These are phyloP conservation scores for Corythornis cristatus DNA, from an alignment of 2,113 vertebrate species.

Conservation along the genomic window DNA sequence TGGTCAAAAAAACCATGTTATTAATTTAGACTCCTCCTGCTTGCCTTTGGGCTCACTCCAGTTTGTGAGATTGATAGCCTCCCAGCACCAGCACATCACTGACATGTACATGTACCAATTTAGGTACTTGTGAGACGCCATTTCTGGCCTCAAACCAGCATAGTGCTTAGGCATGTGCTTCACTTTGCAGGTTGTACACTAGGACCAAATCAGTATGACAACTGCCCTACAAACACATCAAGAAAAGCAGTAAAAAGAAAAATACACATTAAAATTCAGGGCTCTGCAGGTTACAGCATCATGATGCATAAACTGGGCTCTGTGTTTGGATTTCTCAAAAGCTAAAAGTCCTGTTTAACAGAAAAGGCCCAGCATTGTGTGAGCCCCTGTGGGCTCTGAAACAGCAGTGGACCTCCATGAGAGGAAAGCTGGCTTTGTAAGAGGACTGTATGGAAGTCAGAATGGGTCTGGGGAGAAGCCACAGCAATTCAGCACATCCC, in stretches of 20 bases:
- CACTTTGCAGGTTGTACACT: neutral
- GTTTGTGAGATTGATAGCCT: neutral
- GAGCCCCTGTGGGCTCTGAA: neutral
- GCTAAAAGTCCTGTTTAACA: neutral
- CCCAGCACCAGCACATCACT: neutral
- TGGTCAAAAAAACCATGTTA: neutral
- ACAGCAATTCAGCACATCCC: neutral
- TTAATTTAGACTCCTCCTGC: neutral
- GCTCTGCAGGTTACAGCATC: neutral
- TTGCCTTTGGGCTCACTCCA: neutral
- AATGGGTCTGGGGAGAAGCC: neutral
- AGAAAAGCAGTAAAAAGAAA: neutral
- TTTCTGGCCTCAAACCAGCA: neutral
- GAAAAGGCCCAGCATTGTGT: neutral
- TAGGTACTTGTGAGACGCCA: neutral
- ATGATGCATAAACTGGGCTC: neutral
- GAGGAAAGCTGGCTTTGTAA: neutral
- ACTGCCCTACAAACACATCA: neutral
- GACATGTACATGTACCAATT: fast-evolving
- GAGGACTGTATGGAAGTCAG: neutral
- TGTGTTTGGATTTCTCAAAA: neutral
- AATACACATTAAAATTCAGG: neutral
- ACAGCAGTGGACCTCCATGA: neutral
- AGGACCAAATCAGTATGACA: neutral
- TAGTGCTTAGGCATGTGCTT: neutral